Percentiles rank a stretch among this genome's conserved stretches.
Evolutionary conservation across 1,140 invertebrate genomes (phyloP).

Genomic region (Anoplophora glabripennis): DNA sequence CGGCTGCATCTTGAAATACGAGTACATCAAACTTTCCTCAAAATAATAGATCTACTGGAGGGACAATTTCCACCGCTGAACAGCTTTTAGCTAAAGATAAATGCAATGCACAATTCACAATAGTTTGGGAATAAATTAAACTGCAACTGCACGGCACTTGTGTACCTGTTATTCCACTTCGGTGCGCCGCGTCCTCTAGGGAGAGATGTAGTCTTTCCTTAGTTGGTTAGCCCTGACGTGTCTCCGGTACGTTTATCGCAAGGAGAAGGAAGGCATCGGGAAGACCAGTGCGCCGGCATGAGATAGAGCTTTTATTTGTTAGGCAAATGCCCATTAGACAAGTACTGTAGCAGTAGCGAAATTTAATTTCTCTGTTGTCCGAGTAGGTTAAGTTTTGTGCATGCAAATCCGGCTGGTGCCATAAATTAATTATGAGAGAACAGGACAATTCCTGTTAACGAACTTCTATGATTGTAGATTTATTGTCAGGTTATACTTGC

Average conservation of each 20-base stretch:
- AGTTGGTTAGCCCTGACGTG: not conserved
- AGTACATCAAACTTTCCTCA: too few relatives aligned
- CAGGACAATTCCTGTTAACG: conserved; percentile 44
- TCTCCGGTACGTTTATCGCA: not conserved
- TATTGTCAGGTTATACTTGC: conserved; percentile 11
- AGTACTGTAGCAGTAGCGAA: conserved; percentile 30
- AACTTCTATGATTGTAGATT: conserved; percentile 31
- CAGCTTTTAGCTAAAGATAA: conserved; percentile 29
- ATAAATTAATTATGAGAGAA: conserved; percentile 45
- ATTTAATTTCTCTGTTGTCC: conserved; percentile 46
- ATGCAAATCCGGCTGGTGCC: conserved; percentile 41
- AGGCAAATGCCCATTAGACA: conserved; percentile 35
- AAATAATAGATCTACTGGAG: too few relatives aligned
- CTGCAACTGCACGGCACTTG: conserved; percentile 26
- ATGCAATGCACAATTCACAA: conserved; percentile 24
- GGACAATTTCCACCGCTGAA: conserved; percentile 31
- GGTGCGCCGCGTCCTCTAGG: conserved; percentile 6
- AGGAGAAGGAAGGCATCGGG: not conserved
- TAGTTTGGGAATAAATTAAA: conserved; percentile 34
- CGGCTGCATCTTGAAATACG: too few relatives aligned
- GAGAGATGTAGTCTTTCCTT: conserved; percentile 5
- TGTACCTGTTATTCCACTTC: conserved; percentile 32
- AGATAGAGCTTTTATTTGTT: conserved; percentile 31
- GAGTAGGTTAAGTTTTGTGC: conserved; percentile 43
- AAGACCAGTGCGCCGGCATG: not conserved